These are phyloP conservation scores for Glaucomys volans DNA, from an alignment of 2,113 vertebrate species.

Conservation along the genomic window DNA sequence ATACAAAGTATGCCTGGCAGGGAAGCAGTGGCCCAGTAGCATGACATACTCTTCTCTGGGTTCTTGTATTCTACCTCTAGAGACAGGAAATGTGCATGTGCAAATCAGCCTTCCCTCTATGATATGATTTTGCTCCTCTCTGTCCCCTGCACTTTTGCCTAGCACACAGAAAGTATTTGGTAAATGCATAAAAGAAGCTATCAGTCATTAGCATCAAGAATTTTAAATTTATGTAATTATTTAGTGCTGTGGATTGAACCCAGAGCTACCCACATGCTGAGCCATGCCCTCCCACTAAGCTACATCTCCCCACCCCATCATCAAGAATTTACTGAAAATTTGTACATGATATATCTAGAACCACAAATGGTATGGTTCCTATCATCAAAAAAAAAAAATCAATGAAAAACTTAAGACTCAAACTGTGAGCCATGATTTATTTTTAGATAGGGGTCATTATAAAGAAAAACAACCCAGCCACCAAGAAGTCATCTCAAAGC, in stretches of 20 bases:
- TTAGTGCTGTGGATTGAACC: not conserved
- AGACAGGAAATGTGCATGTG: not conserved
- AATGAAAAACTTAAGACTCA: not conserved
- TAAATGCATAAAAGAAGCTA: not conserved
- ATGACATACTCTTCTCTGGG: not conserved
- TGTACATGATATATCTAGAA: not conserved
- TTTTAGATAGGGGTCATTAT: not conserved
- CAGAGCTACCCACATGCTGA: not conserved
- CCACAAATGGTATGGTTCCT: not conserved
- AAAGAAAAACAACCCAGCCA: constrained; percentile 28
- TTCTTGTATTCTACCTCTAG: not conserved
- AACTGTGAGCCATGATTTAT: constrained; percentile 13
- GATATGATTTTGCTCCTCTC: not conserved
- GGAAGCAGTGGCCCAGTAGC: not conserved
- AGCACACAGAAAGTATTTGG: not conserved
- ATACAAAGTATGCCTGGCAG: not conserved
- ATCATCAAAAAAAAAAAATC: constrained; percentile 47
- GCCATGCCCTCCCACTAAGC: not conserved
- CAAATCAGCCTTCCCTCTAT: not conserved
- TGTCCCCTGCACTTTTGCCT: not conserved
- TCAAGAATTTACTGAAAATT: not conserved
- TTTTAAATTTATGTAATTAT: not conserved
- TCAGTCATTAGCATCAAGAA: not conserved
- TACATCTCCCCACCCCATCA: not conserved
- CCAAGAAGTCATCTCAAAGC: constrained; percentile 29